Evolutionary conservation across 2,797 vertebrate genomes (phyloP).

Genomic region (Myotis myotis): DNA sequence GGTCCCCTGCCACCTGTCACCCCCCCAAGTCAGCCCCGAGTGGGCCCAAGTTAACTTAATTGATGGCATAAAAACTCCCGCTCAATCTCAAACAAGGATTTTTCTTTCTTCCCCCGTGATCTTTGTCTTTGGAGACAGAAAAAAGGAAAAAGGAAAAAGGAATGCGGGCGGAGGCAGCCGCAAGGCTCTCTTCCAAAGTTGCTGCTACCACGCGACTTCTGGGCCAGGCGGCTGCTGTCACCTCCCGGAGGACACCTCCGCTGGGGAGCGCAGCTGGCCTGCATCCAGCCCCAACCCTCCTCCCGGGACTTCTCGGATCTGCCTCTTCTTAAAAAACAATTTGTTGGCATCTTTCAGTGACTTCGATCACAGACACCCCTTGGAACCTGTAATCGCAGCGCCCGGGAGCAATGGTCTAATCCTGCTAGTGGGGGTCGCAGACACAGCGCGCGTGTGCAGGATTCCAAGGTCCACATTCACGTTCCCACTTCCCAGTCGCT

Average conservation of each 20-base stretch:
- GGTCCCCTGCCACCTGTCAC: background rate
- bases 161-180: rapidly evolving
- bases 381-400: background rate
- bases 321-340: background rate
- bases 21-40: background rate
- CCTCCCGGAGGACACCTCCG: background rate
- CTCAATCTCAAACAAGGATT: conserved; percentile 36
- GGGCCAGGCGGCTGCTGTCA: background rate
- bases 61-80: background rate
- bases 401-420: background rate
- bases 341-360: background rate
- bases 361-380: background rate
- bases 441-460: background rate
- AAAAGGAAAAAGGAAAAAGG: conserved; percentile 41
- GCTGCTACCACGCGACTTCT: background rate
- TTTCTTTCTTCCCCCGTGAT: background rate
- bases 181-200: conserved; percentile 46
- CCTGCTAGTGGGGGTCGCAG: background rate
- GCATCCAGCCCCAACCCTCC: background rate
- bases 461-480: no score
- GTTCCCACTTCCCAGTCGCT: background rate
- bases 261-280: background rate
- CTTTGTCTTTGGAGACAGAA: conserved; percentile 52
- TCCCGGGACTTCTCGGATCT: background rate
- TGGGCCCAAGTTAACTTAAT: background rate